Evolutionary conservation across 1,140 invertebrate species (phyloP).

Genomic region (Heliothis subflexa): DNA sequence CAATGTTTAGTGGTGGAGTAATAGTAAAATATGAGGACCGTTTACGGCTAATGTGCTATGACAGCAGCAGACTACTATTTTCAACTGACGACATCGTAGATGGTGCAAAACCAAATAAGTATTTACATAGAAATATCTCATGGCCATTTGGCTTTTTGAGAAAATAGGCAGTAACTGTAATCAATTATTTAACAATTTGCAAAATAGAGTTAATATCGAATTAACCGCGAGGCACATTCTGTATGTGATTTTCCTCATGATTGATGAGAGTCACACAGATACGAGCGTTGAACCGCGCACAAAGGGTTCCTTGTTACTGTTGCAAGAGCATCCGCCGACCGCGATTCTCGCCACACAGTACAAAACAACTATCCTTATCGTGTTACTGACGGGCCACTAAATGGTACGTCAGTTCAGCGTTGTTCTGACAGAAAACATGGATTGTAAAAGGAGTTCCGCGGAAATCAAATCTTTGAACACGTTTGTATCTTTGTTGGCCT

Average conservation of each 20-base stretch:
- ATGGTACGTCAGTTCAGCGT: conserved; percentile 22
- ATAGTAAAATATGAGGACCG: neutral
- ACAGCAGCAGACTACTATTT: neutral
- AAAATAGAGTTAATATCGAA: neutral
- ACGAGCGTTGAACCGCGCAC: conserved; percentile 55
- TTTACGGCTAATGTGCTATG: conserved; percentile 12
- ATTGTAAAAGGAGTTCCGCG: conserved; percentile 4
- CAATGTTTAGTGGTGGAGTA: conserved; percentile 19
- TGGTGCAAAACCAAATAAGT: neutral
- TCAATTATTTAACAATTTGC: no score
- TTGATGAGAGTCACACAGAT: conserved; percentile 57
- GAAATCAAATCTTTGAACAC: no score
- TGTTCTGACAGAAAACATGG: conserved; percentile 3
- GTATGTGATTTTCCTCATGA: conserved; percentile 42
- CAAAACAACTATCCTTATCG: conserved; percentile 64
- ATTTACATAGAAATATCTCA: neutral
- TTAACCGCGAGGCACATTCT: neutral
- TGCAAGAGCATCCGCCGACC: conserved; percentile 72
- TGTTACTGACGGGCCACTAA: conserved; percentile 55
- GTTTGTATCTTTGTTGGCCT: no score
- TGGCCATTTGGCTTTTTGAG: neutral
- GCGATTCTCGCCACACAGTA: conserved; percentile 68
- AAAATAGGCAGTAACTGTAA: neutral
- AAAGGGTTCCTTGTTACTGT: conserved; percentile 70
- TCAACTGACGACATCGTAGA: neutral